phyloP scores from a whole-genome alignment of 1,140 invertebrate genomes.

The Sycobia sp. region DNA sequence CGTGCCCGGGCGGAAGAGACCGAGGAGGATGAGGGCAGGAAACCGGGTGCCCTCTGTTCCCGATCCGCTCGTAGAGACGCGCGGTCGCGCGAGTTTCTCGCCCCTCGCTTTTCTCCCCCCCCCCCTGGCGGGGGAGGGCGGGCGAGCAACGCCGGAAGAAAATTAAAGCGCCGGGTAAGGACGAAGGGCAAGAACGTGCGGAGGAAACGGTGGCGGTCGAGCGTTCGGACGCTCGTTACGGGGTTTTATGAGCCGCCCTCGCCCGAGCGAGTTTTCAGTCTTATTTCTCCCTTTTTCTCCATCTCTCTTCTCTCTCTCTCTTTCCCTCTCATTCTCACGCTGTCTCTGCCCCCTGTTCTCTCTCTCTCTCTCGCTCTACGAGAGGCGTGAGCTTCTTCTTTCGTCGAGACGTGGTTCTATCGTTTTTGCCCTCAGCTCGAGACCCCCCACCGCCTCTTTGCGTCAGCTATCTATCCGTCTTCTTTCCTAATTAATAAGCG shows the following conservation, averaged over 20 bases:
- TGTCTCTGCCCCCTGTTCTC: background rate
- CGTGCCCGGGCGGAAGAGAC: background rate
- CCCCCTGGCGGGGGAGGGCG: too few species aligned
- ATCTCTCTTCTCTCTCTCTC: too few species aligned
- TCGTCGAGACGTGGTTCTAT: too few species aligned
- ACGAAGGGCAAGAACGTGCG: conserved; percentile 30
- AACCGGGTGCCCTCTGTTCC: background rate
- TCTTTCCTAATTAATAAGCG: conserved; percentile 19
- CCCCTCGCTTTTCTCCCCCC: background rate
- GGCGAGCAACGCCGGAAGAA: conserved; percentile 22
- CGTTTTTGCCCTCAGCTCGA: too few species aligned
- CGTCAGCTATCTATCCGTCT: background rate
- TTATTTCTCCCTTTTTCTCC: conserved; percentile 2
- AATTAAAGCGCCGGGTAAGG: conserved; percentile 33
- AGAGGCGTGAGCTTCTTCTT: too few species aligned
- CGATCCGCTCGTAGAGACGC: background rate
- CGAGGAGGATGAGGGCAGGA: background rate
- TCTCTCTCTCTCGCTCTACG: background rate
- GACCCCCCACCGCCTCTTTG: background rate
- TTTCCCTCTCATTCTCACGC: too few species aligned
- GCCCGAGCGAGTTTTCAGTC: too few species aligned
- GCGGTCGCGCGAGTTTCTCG: background rate
- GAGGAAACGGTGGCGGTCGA: conserved; percentile 1
- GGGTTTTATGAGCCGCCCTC: conserved; percentile 21
- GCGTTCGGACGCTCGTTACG: conserved; percentile 29